A percentile compares a stretch with the other conserved stretches of the same genome.
These are phyloP conservation scores for Strix occidentalis DNA, from an alignment of 2,797 vertebrate genomes.

Conservation along the genomic window DNA sequence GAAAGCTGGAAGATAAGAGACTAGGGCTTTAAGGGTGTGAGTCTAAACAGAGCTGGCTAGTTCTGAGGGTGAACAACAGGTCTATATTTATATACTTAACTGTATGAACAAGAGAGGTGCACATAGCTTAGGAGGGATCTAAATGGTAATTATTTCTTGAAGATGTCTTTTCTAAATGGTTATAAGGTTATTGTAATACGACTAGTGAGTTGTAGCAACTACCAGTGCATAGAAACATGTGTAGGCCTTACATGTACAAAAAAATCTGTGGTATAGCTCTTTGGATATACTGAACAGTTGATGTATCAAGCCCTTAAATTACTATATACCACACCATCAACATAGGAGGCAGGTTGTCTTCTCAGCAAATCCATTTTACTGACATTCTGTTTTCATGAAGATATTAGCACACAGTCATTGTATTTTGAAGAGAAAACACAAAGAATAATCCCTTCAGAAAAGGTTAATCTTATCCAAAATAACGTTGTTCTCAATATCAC, in stretches of 20 bases:
- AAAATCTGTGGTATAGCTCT: not conserved
- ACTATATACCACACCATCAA: not conserved
- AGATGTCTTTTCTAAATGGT: not conserved
- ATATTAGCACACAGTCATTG: not conserved
- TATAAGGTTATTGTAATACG: not conserved
- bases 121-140: rapidly evolving
- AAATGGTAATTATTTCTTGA: not conserved
- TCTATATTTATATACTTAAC: rapidly evolving
- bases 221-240: not conserved
- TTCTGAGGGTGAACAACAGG: not conserved
- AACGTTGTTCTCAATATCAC: not conserved
- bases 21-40: rapidly evolving
- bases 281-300: not conserved
- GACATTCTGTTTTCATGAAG: not conserved
- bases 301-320: not conserved
- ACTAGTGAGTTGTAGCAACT: not conserved
- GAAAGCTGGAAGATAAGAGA: not conserved
- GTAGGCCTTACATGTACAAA: rapidly evolving
- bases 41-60: not conserved
- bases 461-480: not conserved
- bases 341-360: not conserved
- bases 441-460: not conserved
- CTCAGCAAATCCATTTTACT: not conserved
- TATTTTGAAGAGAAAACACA: not conserved
- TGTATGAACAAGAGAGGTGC: not conserved